Evolutionary conservation across 2,113 vertebrate genomes (phyloP).

Genomic region (Lophotis ruficrista): DNA sequence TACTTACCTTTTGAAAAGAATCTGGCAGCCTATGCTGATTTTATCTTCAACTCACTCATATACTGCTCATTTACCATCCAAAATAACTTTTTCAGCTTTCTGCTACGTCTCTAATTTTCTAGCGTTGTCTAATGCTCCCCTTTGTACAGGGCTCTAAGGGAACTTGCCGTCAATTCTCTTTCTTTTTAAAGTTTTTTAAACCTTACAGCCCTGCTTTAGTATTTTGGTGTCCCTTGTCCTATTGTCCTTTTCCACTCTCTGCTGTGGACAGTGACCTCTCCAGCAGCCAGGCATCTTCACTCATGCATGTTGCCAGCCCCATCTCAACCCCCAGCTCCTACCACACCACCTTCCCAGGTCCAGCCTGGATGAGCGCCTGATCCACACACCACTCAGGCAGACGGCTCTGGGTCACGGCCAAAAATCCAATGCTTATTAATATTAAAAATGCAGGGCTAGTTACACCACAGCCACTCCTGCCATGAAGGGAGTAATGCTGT

Average conservation of each 20-base stretch:
- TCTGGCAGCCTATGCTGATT: neutral
- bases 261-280: neutral
- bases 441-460: neutral
- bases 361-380: neutral
- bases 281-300: neutral
- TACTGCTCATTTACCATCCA: neutral
- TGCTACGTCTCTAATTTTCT: neutral
- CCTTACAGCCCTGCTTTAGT: neutral
- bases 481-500: rapidly evolving
- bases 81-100: neutral
- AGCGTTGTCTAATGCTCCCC: neutral
- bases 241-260: neutral
- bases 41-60: neutral
- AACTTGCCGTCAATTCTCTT: neutral
- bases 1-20: neutral
- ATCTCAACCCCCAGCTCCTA: neutral
- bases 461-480: neutral
- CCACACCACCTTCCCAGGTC: rapidly evolving
- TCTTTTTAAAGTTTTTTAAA: neutral
- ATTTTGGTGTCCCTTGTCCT: neutral
- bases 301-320: rapidly evolving
- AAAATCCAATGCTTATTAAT: neutral
- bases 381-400: rapidly evolving
- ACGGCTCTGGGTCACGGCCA: neutral
- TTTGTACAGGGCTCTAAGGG: neutral